Evolutionary conservation across 2,888 invertebrate genomes (phyloP).

Genomic region (Peribatodes rhomboidaria): DNA sequence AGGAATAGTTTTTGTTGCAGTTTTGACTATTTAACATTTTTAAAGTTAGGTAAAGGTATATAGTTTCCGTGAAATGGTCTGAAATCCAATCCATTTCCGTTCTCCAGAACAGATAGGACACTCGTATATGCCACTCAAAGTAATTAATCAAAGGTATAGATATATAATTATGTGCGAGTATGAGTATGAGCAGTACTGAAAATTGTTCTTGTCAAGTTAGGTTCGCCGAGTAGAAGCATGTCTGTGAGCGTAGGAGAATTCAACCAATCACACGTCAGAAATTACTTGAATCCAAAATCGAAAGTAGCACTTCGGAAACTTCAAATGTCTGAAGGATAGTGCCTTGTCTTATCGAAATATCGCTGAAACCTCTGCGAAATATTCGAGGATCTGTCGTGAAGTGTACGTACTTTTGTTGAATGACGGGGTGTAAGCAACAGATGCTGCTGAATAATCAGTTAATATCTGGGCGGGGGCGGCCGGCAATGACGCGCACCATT

Average conservation of each 20-base stretch:
- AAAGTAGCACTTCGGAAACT: neutral
- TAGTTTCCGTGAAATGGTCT: neutral
- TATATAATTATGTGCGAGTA: slow-evolving; percentile 64
- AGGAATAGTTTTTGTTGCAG: neutral
- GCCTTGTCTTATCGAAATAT: slow-evolving; percentile 12
- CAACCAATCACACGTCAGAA: slow-evolving; percentile 33
- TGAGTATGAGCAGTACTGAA: slow-evolving; percentile 71
- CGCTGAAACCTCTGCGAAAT: slow-evolving; percentile 28
- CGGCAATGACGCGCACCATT: slow-evolving; percentile 70
- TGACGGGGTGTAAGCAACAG: slow-evolving; percentile 57
- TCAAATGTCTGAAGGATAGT: neutral
- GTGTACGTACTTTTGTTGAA: slow-evolving; percentile 44
- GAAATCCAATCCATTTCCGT: neutral
- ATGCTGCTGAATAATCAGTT: slow-evolving; percentile 65
- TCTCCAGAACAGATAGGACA: slow-evolving; percentile 15
- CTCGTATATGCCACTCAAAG: slow-evolving; percentile 23
- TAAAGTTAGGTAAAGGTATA: neutral
- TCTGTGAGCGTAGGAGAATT: slow-evolving; percentile 42
- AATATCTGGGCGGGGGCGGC: slow-evolving; percentile 53
- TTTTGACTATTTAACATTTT: neutral
- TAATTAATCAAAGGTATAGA: slow-evolving; percentile 69
- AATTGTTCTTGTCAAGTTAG: slow-evolving; percentile 67
- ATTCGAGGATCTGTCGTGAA: slow-evolving; percentile 41
- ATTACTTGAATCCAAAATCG: slow-evolving; percentile 5
- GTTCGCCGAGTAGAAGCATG: slow-evolving; percentile 51